phyloP scores from a whole-genome alignment of 2,888 invertebrate species.

The Sinohyriopsis cumingii region DNA sequence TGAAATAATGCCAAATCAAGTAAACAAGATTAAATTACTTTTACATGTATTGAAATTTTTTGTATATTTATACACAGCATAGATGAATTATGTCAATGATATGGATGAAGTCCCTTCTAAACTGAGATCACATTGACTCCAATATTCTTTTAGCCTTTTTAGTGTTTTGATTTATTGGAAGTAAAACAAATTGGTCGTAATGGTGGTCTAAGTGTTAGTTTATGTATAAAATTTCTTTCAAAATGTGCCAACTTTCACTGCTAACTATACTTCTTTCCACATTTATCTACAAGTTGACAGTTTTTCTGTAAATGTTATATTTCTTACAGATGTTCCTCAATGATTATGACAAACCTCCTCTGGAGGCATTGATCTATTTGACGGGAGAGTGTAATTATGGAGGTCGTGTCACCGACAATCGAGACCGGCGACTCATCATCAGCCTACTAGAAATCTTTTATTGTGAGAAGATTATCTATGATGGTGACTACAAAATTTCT shows the following conservation, averaged over 20 bases:
- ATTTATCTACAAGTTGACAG: neutral
- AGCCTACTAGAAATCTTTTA: conserved; percentile 69
- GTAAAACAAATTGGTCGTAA: too few relatives aligned
- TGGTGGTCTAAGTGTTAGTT: too few relatives aligned
- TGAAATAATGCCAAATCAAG: too few relatives aligned
- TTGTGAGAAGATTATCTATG: conserved; percentile 53
- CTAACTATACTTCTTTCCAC: neutral
- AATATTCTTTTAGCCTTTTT: too few relatives aligned
- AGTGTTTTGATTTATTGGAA: too few relatives aligned
- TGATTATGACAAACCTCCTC: conserved; percentile 69
- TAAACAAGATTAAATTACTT: too few relatives aligned
- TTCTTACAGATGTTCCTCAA: conserved; percentile 71
- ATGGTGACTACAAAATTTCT: conserved; percentile 65
- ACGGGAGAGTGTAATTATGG: conserved; percentile 72
- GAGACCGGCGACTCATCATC: conserved; percentile 67
- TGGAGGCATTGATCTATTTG: conserved; percentile 69
- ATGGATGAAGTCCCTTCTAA: too few relatives aligned
- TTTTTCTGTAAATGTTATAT: neutral
- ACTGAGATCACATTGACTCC: too few relatives aligned
- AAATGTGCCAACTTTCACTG: neutral
- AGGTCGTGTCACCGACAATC: conserved; percentile 70
- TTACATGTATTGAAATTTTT: too few relatives aligned
- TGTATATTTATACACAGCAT: too few relatives aligned
- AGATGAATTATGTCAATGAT: too few relatives aligned
- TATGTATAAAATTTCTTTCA: neutral